Evolutionary conservation across 2,888 invertebrate genomes (phyloP).

Genomic region (Bombylius major): DNA sequence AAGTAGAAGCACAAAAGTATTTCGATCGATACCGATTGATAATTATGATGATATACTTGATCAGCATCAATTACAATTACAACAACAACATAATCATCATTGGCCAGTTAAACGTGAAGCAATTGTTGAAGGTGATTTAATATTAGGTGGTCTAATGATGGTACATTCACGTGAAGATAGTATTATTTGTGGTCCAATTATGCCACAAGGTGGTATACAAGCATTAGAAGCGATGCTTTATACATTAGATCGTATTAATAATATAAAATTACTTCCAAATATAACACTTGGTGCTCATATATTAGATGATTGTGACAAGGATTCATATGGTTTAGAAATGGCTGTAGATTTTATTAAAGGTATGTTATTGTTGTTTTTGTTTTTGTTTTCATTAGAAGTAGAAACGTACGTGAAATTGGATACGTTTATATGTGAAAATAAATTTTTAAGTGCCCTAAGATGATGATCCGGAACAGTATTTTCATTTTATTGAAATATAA

Average conservation of each 20-base stretch:
- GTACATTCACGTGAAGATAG: slow-evolving; percentile 74
- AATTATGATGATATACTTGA: slow-evolving; percentile 11
- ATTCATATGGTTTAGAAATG: slow-evolving; percentile 84
- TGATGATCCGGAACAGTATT: too few relatives aligned
- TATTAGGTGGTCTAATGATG: slow-evolving; percentile 85
- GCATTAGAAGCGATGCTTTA: slow-evolving; percentile 82
- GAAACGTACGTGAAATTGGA: too few relatives aligned
- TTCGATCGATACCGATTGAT: slow-evolving; percentile 27
- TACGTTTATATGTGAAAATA: too few relatives aligned
- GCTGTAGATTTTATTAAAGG: slow-evolving; percentile 89
- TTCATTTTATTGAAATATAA: too few relatives aligned
- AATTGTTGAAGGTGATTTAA: slow-evolving; percentile 68
- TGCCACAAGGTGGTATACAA: slow-evolving; percentile 78
- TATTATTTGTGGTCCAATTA: slow-evolving; percentile 71
- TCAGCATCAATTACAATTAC: slow-evolving; percentile 7
- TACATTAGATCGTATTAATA: slow-evolving; percentile 64
- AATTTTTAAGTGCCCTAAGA: too few relatives aligned
- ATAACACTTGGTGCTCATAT: slow-evolving; percentile 72
- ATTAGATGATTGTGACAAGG: slow-evolving; percentile 85
- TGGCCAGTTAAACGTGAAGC: slow-evolving; percentile 73
- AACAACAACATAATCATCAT: slow-evolving; percentile 19
- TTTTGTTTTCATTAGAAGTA: neutral
- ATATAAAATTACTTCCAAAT: slow-evolving; percentile 48
- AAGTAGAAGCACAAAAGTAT: slow-evolving; percentile 16
- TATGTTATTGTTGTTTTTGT: slow-evolving; percentile 32